Conservation (phyloP, 2,888 invertebrate species). For the Ischnura elegans region DNA sequence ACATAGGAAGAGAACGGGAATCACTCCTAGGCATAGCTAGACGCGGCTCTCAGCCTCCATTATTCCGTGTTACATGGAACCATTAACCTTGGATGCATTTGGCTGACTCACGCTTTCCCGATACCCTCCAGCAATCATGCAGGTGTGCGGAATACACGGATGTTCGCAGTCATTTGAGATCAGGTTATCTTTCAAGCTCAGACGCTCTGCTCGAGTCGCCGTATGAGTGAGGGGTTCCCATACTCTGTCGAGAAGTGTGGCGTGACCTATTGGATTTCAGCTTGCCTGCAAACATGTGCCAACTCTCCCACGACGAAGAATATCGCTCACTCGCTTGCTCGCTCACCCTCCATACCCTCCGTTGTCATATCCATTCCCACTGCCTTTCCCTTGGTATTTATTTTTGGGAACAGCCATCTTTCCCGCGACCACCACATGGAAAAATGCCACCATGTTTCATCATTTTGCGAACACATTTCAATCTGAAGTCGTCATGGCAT, state of each 20-base stretch:
- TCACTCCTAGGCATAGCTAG: no score
- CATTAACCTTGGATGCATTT: neutral
- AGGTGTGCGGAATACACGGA: neutral
- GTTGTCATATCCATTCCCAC: neutral
- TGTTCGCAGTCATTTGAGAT: neutral
- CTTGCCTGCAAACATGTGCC: conserved; percentile 8
- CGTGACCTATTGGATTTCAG: conserved; percentile 41
- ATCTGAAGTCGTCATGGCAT: no score
- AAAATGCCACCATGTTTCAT: neutral
- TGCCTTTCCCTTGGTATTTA: neutral
- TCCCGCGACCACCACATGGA: neutral
- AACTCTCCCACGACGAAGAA: neutral
- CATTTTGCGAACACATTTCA: neutral
- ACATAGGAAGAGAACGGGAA: no score
- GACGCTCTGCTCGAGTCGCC: neutral
- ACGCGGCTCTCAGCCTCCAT: neutral
- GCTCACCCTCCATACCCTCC: neutral
- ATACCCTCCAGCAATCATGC: neutral
- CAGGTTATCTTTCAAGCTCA: conserved; percentile 5
- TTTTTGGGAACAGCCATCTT: neutral
- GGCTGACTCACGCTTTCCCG: neutral
- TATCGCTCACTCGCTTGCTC: neutral
- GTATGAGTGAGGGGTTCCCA: neutral
- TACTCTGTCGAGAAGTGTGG: neutral
- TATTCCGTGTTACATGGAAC: neutral